These are phyloP conservation scores for Cheilosia vulpina DNA, from an alignment of 2,888 invertebrate genomes.

Conservation along the genomic window DNA sequence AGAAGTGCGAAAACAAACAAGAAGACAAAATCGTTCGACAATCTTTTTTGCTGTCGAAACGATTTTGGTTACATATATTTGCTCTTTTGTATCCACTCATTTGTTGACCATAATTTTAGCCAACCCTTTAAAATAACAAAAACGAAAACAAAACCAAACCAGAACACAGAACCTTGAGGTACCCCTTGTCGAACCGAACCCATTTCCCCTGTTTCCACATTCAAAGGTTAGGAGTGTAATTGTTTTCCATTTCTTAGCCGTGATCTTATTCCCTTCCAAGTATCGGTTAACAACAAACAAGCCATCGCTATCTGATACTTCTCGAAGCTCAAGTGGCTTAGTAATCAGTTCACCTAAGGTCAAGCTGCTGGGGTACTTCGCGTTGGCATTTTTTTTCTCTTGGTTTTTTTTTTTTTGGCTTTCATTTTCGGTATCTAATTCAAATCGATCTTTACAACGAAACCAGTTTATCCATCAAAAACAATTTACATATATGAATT, in stretches of 20 bases:
- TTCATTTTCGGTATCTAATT: constrained; percentile 57
- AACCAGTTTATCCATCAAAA: constrained; percentile 44
- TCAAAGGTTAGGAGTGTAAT: constrained; percentile 38
- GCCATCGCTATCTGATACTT: constrained; percentile 22
- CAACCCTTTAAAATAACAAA: no score
- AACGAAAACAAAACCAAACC: neutral
- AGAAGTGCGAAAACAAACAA: no score
- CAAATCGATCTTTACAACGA: constrained; percentile 34
- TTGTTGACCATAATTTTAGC: no score
- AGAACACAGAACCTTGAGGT: constrained; percentile 24
- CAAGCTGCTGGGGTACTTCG: neutral
- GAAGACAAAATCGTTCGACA: no score
- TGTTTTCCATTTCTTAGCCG: constrained; percentile 8
- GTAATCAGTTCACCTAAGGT: constrained; percentile 55
- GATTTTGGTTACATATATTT: no score
- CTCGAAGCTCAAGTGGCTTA: constrained; percentile 5
- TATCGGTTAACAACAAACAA: constrained; percentile 13
- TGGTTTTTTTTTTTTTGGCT: constrained; percentile 6
- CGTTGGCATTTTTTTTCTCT: neutral
- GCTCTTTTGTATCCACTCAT: no score
- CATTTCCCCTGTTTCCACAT: neutral
- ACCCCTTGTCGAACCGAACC: neutral
- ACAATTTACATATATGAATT: constrained; percentile 1
- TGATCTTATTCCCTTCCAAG: constrained; percentile 15
- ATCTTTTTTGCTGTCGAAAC: no score